Evolutionary conservation across 2,797 vertebrate species (phyloP).

Genomic region (Macropus fuliginosus): DNA sequence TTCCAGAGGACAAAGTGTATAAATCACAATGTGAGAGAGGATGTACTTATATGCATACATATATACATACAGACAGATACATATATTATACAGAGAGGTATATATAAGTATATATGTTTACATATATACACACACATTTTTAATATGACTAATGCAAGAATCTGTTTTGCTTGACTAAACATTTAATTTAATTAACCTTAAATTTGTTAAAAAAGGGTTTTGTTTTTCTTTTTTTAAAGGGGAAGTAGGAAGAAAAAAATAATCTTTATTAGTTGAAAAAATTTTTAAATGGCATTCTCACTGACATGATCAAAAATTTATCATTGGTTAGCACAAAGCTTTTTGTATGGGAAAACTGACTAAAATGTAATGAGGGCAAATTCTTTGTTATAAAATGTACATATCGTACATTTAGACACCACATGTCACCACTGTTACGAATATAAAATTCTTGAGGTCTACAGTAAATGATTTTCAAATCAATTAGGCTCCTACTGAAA

Average conservation of each 20-base stretch:
- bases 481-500: background rate
- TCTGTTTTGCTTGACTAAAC: background rate
- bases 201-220: background rate
- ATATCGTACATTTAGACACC: background rate
- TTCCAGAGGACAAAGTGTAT: background rate
- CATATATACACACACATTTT: background rate
- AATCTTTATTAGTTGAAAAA: background rate
- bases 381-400: background rate
- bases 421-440: background rate
- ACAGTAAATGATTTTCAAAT: background rate
- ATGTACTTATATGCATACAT: background rate
- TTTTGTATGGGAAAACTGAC: background rate
- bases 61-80: background rate
- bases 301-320: background rate
- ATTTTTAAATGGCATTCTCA: background rate
- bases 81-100: background rate
- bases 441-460: background rate
- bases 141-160: background rate
- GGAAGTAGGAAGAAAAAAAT: background rate
- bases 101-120: background rate
- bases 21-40: background rate
- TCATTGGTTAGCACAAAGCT: background rate
- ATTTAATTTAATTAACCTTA: background rate
- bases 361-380: background rate
- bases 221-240: background rate